A percentile compares a stretch with the other conserved stretches of the same genome.
These are phyloP conservation scores for Saturnia pavonia DNA, from an alignment of 2,888 invertebrate species.

Conservation along the genomic window DNA sequence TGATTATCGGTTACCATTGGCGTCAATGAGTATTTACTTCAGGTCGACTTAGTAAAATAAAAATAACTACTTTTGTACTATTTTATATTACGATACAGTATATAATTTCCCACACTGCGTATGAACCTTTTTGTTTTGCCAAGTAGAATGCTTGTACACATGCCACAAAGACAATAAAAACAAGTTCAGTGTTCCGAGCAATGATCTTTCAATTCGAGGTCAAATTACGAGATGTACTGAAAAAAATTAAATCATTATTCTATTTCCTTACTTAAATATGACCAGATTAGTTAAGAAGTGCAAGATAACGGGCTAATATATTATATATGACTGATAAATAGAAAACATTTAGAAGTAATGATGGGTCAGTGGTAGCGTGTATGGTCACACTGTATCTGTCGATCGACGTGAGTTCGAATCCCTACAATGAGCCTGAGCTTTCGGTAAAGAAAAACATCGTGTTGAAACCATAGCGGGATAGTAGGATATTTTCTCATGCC, in stretches of 20 bases:
- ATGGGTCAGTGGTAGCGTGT: too few species aligned
- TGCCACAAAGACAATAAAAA: background rate
- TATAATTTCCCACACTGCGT: background rate
- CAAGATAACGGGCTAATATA: background rate
- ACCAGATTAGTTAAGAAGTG: background rate
- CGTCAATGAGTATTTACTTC: background rate
- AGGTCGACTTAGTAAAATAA: background rate
- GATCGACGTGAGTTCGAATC: too few species aligned
- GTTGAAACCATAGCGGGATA: too few species aligned
- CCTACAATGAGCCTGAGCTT: too few species aligned
- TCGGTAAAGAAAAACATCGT: too few species aligned
- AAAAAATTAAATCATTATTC: background rate
- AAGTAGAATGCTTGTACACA: background rate
- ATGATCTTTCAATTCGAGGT: background rate
- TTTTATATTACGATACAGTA: background rate
- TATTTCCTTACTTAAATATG: background rate
- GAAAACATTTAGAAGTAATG: too few species aligned
- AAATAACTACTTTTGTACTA: background rate
- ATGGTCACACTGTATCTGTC: too few species aligned
- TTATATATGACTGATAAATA: too few species aligned
- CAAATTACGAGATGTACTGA: background rate
- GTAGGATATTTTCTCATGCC: too few species aligned
- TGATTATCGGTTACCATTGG: background rate
- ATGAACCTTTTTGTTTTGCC: conserved; percentile 6
- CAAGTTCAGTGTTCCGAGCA: background rate